Conservation (phyloP, 2,797 vertebrate genomes). For the Crotalus adamanteus region DNA sequence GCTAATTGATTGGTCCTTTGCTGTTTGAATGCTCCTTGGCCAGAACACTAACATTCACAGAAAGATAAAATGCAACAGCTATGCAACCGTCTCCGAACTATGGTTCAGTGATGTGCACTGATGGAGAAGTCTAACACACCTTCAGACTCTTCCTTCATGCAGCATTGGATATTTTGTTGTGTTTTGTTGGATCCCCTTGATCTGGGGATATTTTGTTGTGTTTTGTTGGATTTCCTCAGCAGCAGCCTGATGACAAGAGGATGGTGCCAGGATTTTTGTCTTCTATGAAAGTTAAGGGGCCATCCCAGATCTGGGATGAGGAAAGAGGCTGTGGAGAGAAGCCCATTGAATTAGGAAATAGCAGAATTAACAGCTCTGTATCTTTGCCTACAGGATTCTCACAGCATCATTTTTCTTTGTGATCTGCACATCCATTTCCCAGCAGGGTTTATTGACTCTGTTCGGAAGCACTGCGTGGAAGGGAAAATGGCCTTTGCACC, state of each 20-base stretch:
- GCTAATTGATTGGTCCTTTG: not conserved
- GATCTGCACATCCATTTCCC: constrained; percentile 96
- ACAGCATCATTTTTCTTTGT: constrained; percentile 95
- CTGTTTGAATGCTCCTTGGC: not conserved
- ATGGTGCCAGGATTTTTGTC: not conserved
- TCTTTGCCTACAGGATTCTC: constrained; percentile 76
- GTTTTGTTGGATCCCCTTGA: not conserved
- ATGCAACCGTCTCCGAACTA: not conserved
- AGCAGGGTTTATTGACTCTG: constrained; percentile 78
- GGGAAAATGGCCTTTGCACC: constrained; percentile 92
- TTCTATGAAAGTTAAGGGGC: not conserved
- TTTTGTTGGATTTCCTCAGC: not conserved
- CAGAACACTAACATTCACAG: not conserved
- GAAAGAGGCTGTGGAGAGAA: not conserved
- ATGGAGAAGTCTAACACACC: not conserved
- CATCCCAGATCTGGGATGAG: not conserved
- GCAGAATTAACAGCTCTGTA: accelerated
- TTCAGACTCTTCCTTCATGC: not conserved
- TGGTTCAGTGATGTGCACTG: not conserved
- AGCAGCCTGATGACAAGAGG: not conserved
- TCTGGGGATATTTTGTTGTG: not conserved
- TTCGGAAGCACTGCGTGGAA: constrained; percentile 93
- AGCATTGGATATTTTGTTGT: not conserved
- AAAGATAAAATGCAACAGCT: not conserved
- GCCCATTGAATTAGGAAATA: not conserved